phyloP scores from a whole-genome alignment of 2,888 invertebrate genomes.

The Adineta ricciae region DNA sequence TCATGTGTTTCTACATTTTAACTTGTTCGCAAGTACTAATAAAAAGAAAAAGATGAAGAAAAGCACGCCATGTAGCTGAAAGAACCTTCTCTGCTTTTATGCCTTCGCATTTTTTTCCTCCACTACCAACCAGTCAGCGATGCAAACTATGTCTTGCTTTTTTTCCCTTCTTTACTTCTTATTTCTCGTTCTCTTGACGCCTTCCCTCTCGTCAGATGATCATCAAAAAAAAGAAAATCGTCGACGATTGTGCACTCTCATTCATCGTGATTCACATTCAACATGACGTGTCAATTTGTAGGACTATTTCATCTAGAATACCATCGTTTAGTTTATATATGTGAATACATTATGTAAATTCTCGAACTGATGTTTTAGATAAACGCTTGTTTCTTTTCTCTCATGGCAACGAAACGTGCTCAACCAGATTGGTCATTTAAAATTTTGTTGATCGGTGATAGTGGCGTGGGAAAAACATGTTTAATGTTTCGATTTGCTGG shows the following conservation, averaged over 20 bases:
- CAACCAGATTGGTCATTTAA: slow-evolving; percentile 55
- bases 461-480: slow-evolving; percentile 55
- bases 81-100: neutral
- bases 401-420: neutral
- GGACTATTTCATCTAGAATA: neutral
- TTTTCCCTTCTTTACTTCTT: neutral
- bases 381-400: neutral
- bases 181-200: neutral
- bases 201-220: neutral
- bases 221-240: neutral
- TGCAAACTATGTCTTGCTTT: neutral
- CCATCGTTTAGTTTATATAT: neutral
- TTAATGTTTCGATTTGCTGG: slow-evolving; percentile 57
- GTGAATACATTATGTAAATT: neutral
- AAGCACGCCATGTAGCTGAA: neutral
- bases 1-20: neutral
- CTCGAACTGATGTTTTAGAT: neutral
- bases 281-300: neutral
- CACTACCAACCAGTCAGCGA: neutral
- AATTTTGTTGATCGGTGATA: slow-evolving; percentile 55
- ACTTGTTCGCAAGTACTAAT: neutral
- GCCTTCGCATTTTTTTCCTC: neutral
- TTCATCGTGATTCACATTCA: neutral
- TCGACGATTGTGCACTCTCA: neutral
- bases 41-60: neutral